Evolutionary conservation across 2,113 vertebrate species (phyloP).

Genomic region (Fregata magnificens): DNA sequence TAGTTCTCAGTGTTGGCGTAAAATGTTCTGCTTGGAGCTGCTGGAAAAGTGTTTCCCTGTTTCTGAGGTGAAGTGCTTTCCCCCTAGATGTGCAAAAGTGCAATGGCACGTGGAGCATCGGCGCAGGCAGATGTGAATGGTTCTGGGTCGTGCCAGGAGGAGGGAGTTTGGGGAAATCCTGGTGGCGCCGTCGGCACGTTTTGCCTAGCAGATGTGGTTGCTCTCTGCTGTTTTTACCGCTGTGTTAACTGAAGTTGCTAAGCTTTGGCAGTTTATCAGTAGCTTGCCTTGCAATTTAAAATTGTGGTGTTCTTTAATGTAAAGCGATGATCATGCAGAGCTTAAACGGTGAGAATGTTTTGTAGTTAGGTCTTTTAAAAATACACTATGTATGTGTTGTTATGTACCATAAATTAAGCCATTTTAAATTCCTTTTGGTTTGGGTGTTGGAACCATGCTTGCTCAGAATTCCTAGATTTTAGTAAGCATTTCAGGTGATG

Average conservation of each 20-base stretch:
- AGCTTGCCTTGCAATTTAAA: background rate
- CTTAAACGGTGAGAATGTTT: background rate
- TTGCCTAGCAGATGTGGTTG: background rate
- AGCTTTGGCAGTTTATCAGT: background rate
- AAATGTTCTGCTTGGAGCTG: background rate
- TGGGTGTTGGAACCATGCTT: background rate
- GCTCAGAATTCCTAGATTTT: background rate
- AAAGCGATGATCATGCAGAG: background rate
- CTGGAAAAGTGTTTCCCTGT: background rate
- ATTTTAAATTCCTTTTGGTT: background rate
- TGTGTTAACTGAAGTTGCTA: background rate
- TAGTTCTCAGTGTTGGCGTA: accelerated
- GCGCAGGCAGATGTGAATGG: background rate
- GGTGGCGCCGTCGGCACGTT: accelerated
- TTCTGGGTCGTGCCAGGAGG: background rate
- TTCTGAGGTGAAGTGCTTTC: background rate
- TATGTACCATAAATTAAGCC: background rate
- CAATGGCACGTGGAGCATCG: accelerated
- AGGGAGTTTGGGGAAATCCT: background rate
- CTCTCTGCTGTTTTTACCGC: background rate
- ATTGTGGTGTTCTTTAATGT: background rate
- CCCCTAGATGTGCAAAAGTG: background rate
- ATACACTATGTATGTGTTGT: background rate
- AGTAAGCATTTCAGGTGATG: background rate
- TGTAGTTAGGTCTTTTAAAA: background rate